Percentiles rank a stretch among this genome's conserved stretches.
These are phyloP conservation scores for Caiman crocodilus DNA, from an alignment of 2,797 vertebrate genomes.

Conservation along the genomic window DNA sequence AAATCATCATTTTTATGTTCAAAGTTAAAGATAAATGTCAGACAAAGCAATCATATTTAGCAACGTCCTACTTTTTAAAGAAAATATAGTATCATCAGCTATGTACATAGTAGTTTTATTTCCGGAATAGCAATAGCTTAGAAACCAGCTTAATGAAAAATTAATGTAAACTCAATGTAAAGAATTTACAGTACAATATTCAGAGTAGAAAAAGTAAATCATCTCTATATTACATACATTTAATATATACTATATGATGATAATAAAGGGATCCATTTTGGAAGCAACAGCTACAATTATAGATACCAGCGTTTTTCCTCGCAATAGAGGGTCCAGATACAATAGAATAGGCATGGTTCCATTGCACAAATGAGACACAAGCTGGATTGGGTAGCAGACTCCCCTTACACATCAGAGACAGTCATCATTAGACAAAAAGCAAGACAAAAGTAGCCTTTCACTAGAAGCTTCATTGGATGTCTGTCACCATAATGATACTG, in stretches of 20 bases:
- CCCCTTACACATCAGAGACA: not conserved
- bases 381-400: not conserved
- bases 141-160: not conserved
- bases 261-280: not conserved
- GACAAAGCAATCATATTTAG: not conserved
- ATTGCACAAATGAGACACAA: not conserved
- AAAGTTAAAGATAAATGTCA: not conserved
- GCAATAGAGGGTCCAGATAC: not conserved
- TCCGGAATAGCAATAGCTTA: not conserved
- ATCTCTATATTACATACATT: not conserved
- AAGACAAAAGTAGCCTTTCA: not conserved
- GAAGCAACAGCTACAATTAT: no score
- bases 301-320: no score
- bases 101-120: not conserved
- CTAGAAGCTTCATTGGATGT: not conserved
- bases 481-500: not conserved
- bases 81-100: not conserved
- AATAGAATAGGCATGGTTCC: not conserved
- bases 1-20: not conserved
- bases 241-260: not conserved
- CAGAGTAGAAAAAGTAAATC: not conserved
- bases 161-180: not conserved
- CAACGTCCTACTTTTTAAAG: not conserved
- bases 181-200: not conserved
- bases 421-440: not conserved